Evolutionary conservation across 2,888 invertebrate species (phyloP).

Genomic region (Empis livida): DNA sequence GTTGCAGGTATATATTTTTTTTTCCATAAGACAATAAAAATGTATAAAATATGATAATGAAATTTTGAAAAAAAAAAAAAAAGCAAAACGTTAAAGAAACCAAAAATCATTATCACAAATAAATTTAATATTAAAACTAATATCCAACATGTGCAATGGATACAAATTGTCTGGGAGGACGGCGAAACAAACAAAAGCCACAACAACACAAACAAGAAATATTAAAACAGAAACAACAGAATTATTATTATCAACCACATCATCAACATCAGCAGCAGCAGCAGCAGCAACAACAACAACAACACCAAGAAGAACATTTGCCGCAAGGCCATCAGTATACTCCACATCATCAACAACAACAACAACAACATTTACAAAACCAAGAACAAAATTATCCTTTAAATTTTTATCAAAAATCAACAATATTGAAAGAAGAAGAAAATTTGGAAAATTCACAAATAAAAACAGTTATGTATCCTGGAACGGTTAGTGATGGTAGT

Average conservation of each 20-base stretch:
- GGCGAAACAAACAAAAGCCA: neutral
- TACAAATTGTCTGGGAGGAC: neutral
- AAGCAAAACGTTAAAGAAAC: too few species aligned
- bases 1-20: too few species aligned
- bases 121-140: too few species aligned
- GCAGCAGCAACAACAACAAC: conserved; percentile 16
- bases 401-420: conserved; percentile 17
- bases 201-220: neutral
- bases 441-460: conserved; percentile 12
- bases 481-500: too few species aligned
- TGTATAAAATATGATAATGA: too few species aligned
- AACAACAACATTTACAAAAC: conserved; percentile 14
- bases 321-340: conserved; percentile 16
- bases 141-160: too few species aligned
- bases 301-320: conserved; percentile 15
- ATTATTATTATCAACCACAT: conserved; percentile 11
- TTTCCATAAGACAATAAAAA: too few species aligned
- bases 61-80: too few species aligned
- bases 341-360: conserved; percentile 18
- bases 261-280: conserved; percentile 15
- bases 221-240: conserved; percentile 14
- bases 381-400: conserved; percentile 10
- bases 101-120: too few species aligned
- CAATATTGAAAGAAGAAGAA: conserved; percentile 12
- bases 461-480: conserved; percentile 4